phyloP scores from a whole-genome alignment of 2,888 invertebrate genomes.

The Stomorhina lunata region DNA sequence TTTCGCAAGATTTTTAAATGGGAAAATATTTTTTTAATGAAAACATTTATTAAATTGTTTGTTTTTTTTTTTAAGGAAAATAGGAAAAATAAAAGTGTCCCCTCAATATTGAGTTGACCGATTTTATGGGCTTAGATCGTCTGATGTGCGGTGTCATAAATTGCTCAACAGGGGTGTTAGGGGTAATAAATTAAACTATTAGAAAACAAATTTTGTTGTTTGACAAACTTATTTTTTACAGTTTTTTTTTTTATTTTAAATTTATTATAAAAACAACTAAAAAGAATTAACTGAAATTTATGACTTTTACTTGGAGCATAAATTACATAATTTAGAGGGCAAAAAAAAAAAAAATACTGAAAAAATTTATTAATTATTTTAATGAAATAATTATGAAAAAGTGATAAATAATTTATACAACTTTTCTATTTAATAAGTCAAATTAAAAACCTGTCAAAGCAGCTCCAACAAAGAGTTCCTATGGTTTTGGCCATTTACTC shows the following conservation, averaged over 20 bases:
- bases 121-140: conserved; percentile 74
- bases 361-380: conserved; percentile 8
- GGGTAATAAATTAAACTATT: conserved; percentile 59
- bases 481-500: not conserved
- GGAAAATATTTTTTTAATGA: no score
- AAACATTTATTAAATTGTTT: no score
- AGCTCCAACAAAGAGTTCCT: conserved; percentile 21
- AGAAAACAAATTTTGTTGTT: conserved; percentile 35
- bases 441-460: conserved; percentile 21
- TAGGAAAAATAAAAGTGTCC: conserved; percentile 20
- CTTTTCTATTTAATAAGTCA: conserved; percentile 23
- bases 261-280: not conserved
- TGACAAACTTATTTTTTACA: not conserved
- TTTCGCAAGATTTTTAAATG: no score
- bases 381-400: conserved; percentile 34
- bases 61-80: not conserved
- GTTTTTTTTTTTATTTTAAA: not conserved
- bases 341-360: not conserved
- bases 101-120: conserved; percentile 72
- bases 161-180: conserved; percentile 64
- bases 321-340: conserved; percentile 24
- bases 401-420: conserved; percentile 24
- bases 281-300: conserved; percentile 4
- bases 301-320: not conserved
- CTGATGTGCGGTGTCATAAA: conserved; percentile 72